phyloP scores from a whole-genome alignment of 2,113 vertebrate species.

The Periophthalmus modestus region DNA sequence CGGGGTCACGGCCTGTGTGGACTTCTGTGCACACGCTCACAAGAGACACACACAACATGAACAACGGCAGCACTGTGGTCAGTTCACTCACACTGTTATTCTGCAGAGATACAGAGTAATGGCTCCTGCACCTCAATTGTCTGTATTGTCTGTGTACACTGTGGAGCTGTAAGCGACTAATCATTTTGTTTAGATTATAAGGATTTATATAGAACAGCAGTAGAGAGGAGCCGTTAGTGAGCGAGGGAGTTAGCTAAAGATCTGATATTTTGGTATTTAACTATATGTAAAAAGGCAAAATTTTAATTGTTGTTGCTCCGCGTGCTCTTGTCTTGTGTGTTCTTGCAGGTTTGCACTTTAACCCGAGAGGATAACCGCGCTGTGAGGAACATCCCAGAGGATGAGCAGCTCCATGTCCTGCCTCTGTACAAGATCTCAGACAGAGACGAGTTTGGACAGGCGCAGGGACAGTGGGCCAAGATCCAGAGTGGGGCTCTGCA shows the following conservation, averaged over 20 bases:
- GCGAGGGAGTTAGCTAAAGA: too few species aligned
- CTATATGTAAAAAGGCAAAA: too few species aligned
- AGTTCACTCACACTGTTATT: conserved; percentile 26
- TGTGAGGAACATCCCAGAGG: conserved; percentile 87
- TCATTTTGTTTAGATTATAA: too few species aligned
- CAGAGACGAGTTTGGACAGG: conserved; percentile 88
- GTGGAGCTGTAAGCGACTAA: too few species aligned
- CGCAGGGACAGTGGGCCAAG: conserved; percentile 86
- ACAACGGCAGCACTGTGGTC: conserved; percentile 95
- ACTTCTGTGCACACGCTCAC: conserved; percentile 95
- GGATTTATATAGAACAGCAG: too few species aligned
- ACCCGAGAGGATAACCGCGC: conserved; percentile 91
- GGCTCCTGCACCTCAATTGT: too few species aligned
- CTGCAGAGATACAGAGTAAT: too few species aligned
- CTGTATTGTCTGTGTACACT: too few species aligned
- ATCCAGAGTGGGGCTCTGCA: conserved; percentile 88
- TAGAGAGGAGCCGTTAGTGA: too few species aligned
- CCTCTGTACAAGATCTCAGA: conserved; percentile 92
- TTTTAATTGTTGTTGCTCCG: too few species aligned
- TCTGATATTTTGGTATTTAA: too few species aligned
- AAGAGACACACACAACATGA: conserved; percentile 96
- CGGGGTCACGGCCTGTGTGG: conserved; percentile 92
- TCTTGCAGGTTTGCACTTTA: conserved; percentile 88
- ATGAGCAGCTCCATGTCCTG: conserved; percentile 94
- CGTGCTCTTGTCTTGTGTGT: background rate